Evolutionary conservation across 2,113 vertebrate species (phyloP), one percentile per base, ranked within the genome.

Genomic region (Talpa occidentalis): DNA sequence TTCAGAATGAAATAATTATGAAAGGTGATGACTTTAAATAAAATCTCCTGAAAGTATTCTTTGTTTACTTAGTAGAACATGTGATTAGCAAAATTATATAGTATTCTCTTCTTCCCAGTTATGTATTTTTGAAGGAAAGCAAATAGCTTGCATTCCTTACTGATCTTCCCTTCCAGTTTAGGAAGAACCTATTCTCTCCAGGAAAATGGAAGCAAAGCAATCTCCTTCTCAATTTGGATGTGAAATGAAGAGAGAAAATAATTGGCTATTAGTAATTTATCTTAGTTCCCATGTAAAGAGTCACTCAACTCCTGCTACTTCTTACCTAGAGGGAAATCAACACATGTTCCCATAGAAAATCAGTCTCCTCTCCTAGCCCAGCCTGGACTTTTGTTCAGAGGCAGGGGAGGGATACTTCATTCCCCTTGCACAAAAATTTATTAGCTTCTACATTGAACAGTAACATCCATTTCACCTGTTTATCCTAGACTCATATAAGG

Each of bases 21-120:
- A 97, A 95, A 97, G 95, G 94, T 97, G 94, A 95, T 96, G 92
- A 93, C 93, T 96, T 96, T 94, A 93, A 94, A 97, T 94, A 94
- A 97, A 96, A 95, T 95, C 22, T 94, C 76, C 54, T 49, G 74
- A 90, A 97, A 96, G 59, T 90, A 95, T 88, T 93, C 76, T 96
- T 94, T 97, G 93, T 97, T 96, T 95, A 92, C 52, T 83, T 91
- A 83, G 70, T 22, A 94, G 72, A 93, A 76, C 35, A 94, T 92
- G 16, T 95, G 87, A 95, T 96, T 96, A 97, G 62, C 62, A 95
- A 96, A 97, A 96, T 96, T 95, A 83, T 17, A 97, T 24, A 78
- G 44, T 72, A 76, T 79, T 93, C n/a, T 66, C 16, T 44, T 90
- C 56, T 94, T 94, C 42, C 56, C 67, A 96, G 82, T 88, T 69